Conservation (phyloP, 53 echinoderm and acorn worm genomes). For the Glandiceps talaboti region DNA sequence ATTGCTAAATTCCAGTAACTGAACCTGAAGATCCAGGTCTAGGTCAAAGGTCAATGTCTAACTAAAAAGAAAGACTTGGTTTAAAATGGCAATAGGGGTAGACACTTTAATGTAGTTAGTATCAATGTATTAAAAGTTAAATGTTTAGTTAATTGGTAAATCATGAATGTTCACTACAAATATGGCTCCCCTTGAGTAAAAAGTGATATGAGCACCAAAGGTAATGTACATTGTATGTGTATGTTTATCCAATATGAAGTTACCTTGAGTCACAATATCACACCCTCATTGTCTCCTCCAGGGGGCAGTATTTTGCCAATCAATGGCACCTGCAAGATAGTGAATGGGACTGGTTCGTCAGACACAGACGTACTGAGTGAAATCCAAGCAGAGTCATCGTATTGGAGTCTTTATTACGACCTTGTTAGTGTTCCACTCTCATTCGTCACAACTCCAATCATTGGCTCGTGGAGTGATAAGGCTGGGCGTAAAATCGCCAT, state of each 20-base stretch:
- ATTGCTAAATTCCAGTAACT: too few species aligned
- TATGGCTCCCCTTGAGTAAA: too few species aligned
- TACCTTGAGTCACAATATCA: conserved; percentile 11
- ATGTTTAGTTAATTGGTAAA: too few species aligned
- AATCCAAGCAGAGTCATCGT: conserved; percentile 32
- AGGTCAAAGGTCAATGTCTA: too few species aligned
- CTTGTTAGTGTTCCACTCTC: conserved; percentile 23
- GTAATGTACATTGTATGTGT: too few species aligned
- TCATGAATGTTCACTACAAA: too few species aligned
- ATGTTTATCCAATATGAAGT: conserved; percentile 28
- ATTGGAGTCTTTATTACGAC: conserved; percentile 35
- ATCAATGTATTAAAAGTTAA: too few species aligned
- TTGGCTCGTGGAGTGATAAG: conserved; percentile 60
- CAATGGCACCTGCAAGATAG: not conserved
- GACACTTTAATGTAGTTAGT: too few species aligned
- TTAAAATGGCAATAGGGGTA: too few species aligned
- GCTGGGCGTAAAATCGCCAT: conserved; percentile 56
- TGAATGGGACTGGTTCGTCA: not conserved
- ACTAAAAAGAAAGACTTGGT: conserved; percentile 10
- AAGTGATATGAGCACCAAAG: too few species aligned
- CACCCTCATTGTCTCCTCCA: conserved; percentile 1
- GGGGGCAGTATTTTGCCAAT: not conserved
- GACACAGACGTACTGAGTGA: not conserved
- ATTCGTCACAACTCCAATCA: conserved; percentile 34
- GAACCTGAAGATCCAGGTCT: too few species aligned